These are phyloP conservation scores for Leucosticte australis DNA, from an alignment of 2,113 vertebrate species.

Conservation along the genomic window DNA sequence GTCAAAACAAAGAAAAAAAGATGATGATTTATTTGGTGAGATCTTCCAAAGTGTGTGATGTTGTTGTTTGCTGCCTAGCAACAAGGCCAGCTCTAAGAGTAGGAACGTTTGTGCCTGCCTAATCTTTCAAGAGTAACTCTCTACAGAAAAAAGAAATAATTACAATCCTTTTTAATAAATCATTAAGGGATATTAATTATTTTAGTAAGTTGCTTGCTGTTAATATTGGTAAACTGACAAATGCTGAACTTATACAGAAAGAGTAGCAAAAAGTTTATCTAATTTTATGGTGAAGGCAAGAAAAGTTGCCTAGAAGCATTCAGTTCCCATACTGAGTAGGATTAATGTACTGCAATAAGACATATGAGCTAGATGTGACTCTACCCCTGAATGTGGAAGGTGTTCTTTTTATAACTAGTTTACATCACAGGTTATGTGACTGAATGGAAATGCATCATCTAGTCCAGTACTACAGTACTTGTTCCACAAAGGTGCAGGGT, in stretches of 20 bases:
- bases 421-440: background rate
- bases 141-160: background rate
- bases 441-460: background rate
- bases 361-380: background rate
- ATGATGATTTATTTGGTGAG: background rate
- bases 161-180: background rate
- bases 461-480: background rate
- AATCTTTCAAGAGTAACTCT: background rate
- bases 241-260: background rate
- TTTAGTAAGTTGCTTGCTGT: background rate
- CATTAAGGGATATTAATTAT: background rate
- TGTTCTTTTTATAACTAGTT: background rate
- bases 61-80: constrained; percentile 14
- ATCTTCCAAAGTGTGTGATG: background rate
- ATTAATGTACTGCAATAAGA: background rate
- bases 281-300: background rate
- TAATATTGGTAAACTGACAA: background rate
- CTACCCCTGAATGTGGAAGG: background rate
- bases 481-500: background rate
- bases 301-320: background rate
- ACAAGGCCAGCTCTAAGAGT: background rate
- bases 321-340: background rate
- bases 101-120: background rate
- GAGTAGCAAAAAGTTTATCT: background rate
- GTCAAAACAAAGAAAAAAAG: background rate